A percentile compares a stretch with the other conserved stretches of the same genome.
Evolutionary conservation across 1,140 invertebrate species (phyloP).

Genomic region (Pseudomyrmex pallidus): DNA sequence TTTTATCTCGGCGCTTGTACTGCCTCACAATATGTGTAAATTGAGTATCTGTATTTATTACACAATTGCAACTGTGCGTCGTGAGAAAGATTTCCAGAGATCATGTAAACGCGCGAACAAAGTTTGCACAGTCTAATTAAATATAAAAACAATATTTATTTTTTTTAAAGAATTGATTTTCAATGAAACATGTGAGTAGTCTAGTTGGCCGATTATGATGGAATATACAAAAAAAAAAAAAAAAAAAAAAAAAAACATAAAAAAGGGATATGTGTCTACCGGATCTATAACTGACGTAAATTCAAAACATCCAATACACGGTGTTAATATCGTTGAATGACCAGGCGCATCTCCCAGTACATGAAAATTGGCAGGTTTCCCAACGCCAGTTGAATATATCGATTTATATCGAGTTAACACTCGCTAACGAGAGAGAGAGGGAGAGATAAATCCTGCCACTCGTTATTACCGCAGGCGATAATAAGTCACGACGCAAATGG

Average conservation of each 20-base stretch:
- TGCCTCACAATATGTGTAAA: too few species aligned
- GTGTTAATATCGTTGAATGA: background rate
- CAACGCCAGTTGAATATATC: conserved; percentile 27
- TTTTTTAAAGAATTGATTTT: too few species aligned
- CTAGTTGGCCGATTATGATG: too few species aligned
- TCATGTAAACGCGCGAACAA: too few species aligned
- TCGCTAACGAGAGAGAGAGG: background rate
- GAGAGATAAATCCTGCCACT: conserved; percentile 23
- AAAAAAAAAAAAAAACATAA: background rate
- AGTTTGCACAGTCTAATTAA: too few species aligned
- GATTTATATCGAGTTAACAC: conserved; percentile 50
- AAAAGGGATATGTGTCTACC: background rate
- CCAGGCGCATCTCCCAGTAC: background rate
- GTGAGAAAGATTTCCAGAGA: background rate
- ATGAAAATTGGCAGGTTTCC: conserved; percentile 20
- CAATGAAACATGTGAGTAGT: too few species aligned
- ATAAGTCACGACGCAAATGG: conserved; percentile 47
- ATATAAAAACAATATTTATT: too few species aligned
- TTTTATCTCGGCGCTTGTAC: background rate
- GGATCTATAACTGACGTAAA: background rate
- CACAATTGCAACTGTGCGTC: too few species aligned
- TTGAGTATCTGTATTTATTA: too few species aligned
- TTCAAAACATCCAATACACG: background rate
- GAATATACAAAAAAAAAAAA: too few species aligned
- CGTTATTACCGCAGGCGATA: conserved; percentile 43